Base-by-base conservation (phyloP, 2,113 vertebrate genomes). In the Hippolais icterina region DNA sequence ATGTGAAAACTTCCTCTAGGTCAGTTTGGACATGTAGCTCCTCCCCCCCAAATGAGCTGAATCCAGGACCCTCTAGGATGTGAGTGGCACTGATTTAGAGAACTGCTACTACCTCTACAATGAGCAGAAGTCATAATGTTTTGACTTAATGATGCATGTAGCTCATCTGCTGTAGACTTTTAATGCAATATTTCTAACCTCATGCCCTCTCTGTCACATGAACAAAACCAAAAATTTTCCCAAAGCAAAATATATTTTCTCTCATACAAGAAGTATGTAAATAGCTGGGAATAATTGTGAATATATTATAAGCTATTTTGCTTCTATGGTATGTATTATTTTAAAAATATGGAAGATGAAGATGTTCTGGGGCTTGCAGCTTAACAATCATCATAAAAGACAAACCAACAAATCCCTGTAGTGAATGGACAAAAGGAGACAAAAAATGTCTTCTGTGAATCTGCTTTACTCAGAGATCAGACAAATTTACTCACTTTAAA, bases 11-110 rank as follows among this genome's bases (percentile, higher is more conserved):
- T 49, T 87, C 63, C 16, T 59, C 25, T 79, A 33, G 27, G 19
- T 90, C n/a, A 9, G 15, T 83, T 65, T 60, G 61, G 24, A 50
- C 65, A 27, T 22, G 14, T 33, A 33, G 19, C 10, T 72, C 6
- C 8, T 72, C 10, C 4, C 3, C 3, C 5, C 2, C 11, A 39
- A 72, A 50, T 1, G 2, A 64, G n/a, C 33, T 46, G 47, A 61
- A 54, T 78, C 13, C 69, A 54, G 35, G 7, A 9, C 5, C 79
- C 9, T 44, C 29, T 37, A 22, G 44, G 54, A 82, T 57, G 37
- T 3, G 20, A 82, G 54, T 29, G 12, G 35, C 23, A 23, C 8
- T n/a, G 46, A 44, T 65, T 74, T 64, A 31, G 35, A 61, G 41
- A 84, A 66, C 25, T 81, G 28, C 27, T 66, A 7, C 39, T 66